These are phyloP conservation scores for Tenualosa ilisha DNA, from an alignment of 2,797 vertebrate genomes.

Conservation along the genomic window DNA sequence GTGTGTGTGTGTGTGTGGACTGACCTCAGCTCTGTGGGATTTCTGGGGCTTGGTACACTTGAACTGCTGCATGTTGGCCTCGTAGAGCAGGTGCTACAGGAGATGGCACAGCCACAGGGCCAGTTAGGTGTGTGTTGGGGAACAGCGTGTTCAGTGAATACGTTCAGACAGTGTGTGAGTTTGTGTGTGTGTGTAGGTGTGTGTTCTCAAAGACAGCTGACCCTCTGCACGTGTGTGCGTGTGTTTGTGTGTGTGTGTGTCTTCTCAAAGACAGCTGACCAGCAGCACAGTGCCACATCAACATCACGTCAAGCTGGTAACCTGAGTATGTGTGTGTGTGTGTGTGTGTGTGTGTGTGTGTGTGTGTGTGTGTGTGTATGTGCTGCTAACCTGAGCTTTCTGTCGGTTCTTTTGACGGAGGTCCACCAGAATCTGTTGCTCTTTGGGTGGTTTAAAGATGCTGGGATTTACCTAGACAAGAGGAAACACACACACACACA, in stretches of 20 bases:
- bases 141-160: too few species aligned
- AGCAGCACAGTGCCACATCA: constrained; percentile 32
- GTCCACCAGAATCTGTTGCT: constrained; percentile 72
- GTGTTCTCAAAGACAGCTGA: not conserved
- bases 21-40: constrained; percentile 67
- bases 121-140: not conserved
- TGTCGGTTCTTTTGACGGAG: constrained; percentile 75
- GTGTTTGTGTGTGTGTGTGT: not conserved
- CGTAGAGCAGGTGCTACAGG: constrained; percentile 78
- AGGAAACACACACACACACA: constrained; percentile 36
- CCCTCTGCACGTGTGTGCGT: constrained; percentile 38
- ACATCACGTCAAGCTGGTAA: not conserved
- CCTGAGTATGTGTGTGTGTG: not conserved
- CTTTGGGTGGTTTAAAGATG: constrained; percentile 79
- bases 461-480: constrained; percentile 79
- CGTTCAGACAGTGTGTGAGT: not conserved
- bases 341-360: not conserved
- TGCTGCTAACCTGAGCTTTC: constrained; percentile 75
- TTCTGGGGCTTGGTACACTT: constrained; percentile 75
- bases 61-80: constrained; percentile 76
- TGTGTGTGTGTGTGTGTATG: not conserved
- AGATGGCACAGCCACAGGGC: constrained; percentile 23
- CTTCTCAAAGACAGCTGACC: not conserved
- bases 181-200: constrained; percentile 25
- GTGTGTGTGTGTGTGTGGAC: constrained; percentile 6